Evolutionary conservation across 2,797 vertebrate genomes (phyloP).

Genomic region (Holocentrus rufus): DNA sequence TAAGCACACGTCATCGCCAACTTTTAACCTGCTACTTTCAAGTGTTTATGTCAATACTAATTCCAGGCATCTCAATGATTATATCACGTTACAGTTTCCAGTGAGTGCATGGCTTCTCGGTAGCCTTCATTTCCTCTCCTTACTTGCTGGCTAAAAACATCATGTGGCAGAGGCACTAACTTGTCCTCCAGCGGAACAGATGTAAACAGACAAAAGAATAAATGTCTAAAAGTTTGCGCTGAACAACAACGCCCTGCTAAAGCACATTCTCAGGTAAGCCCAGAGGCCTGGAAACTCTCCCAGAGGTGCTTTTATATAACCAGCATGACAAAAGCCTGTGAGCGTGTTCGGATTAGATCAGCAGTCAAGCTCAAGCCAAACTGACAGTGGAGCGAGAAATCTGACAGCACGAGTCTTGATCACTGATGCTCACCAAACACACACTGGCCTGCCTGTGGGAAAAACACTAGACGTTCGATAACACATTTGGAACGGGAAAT

Average conservation of each 20-base stretch:
- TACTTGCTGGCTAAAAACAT: constrained; percentile 32
- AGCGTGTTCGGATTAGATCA: constrained; percentile 34
- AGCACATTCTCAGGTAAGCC: constrained; percentile 45
- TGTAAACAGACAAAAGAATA: constrained; percentile 42
- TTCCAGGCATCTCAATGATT: constrained; percentile 12
- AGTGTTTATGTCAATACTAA: constrained; percentile 16
- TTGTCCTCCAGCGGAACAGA: constrained; percentile 35
- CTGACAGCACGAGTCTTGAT: constrained; percentile 20
- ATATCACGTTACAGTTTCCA: constrained; percentile 46
- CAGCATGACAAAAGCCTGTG: constrained; percentile 21
- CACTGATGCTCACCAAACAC: constrained; percentile 18
- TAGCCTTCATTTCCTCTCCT: constrained; percentile 24
- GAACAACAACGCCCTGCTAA: not conserved
- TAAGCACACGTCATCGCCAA: constrained; percentile 15
- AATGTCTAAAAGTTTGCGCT: not conserved
- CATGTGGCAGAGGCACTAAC: constrained; percentile 15
- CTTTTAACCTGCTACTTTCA: not conserved
- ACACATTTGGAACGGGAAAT: constrained; percentile 9
- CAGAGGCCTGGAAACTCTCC: constrained; percentile 23
- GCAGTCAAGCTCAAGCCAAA: constrained; percentile 19
- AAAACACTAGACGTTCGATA: constrained; percentile 9
- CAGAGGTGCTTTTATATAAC: constrained; percentile 35
- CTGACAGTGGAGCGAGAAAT: constrained; percentile 57
- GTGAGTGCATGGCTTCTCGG: constrained; percentile 1
- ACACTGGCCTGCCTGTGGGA: not conserved